Evolutionary conservation across 35 echinoderm and acorn worm species (phyloP).

Genomic region (Lytechinus pictus): DNA sequence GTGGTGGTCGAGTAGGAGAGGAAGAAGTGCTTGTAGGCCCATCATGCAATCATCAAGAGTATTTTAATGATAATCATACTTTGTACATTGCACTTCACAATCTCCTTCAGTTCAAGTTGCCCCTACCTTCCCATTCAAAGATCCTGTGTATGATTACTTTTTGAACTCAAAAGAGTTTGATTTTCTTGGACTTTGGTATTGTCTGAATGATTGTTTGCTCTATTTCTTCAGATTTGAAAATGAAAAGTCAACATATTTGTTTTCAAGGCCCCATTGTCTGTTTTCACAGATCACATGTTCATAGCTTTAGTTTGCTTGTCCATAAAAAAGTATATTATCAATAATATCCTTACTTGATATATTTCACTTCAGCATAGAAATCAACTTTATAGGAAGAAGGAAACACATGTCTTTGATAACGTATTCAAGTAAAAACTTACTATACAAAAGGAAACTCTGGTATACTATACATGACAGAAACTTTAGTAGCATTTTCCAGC

Average conservation of each 20-base stretch:
- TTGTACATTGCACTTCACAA: not conserved
- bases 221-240: not conserved
- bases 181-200: slow-evolving; percentile 19
- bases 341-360: no score
- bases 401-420: no score
- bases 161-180: not conserved
- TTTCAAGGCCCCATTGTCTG: not conserved
- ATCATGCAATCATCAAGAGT: not conserved
- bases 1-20: no score
- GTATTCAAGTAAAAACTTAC: no score
- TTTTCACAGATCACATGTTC: not conserved
- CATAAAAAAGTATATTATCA: not conserved
- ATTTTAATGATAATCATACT: not conserved
- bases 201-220: not conserved
- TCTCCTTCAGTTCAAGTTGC: not conserved
- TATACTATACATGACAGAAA: no score
- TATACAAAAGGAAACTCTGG: no score
- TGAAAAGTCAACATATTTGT: slow-evolving; percentile 20
- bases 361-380: no score
- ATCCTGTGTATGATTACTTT: not conserved
- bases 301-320: not conserved
- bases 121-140: not conserved
- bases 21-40: no score
- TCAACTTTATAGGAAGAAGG: no score
- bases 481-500: no score